Base-by-base conservation (phyloP, 2,888 invertebrate species). In the Drosophila anomalata region DNA sequence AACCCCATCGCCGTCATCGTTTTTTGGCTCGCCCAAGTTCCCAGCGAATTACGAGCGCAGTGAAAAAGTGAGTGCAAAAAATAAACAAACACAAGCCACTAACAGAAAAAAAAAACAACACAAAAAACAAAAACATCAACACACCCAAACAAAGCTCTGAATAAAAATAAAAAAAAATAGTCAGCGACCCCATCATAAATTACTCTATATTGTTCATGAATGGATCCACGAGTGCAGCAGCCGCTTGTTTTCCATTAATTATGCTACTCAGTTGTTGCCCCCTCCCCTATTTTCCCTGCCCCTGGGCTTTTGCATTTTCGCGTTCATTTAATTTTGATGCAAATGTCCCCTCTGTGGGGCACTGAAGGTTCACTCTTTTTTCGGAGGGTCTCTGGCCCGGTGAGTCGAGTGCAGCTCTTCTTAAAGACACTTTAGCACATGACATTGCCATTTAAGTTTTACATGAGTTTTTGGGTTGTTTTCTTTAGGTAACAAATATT, bases 41-140 rank as follows among this genome's bases (percentile, higher is more conserved):
- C 88, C 90, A 67, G 68, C 89, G 17, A 90, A 87, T 76, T 90
- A 90, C 75, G 83, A 89, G 72, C 84, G 90, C 77, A 88, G 88
- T 70, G 90, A 90, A 79, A 90, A 90, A 90, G 90, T 90, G 85
- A 90, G 90, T 90, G 72, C 60, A 69, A 56, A 54, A 63, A 47
- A 42, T 42, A 42, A 46, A 31, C 41, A 47, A 63, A 47, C 39
- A 47, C 12, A 55, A 56, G 48, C 36, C 56, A 53, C 26, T 9
- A 4, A 36, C 36, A 22, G 42, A 3, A 33, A 24, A 20, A 20
- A 17, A 26, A 20, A 17, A 36, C 42, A 44, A 42, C 20, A n/a
- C 0, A 1, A 0, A 2, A 6, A n/a, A 44, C 20, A 47, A 60
- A 58, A 29, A 12, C 20, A 53, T 24, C 44, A 11, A 39, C 48